Base-by-base conservation (phyloP, 2,888 invertebrate genomes). In the Slavum lentiscoides region DNA sequence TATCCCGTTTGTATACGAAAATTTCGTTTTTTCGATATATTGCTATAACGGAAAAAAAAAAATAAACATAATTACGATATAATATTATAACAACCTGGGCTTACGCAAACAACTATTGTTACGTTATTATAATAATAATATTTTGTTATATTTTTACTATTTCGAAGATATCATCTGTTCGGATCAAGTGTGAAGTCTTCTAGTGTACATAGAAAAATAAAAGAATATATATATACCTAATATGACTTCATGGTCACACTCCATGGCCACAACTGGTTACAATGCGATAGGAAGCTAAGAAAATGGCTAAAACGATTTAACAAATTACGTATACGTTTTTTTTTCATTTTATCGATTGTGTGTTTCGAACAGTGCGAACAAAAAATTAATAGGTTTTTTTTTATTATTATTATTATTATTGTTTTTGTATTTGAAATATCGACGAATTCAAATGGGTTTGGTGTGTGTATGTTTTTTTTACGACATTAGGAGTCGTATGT, bases 181-280 rank as follows among this genome's bases (percentile, higher is more conserved):
- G 30, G 13, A 49, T 62, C 9, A 37, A 62, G 7, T 62, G n/a
- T 9, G 53, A 30, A 30, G 15, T 74, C 53, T 53, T 43, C 39
- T 62, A 23, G 23, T 68, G n/a, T 62, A 30, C 8, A 74, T 30
- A 30, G n/a, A 58, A 30, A 9, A 4, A 73, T 49, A 30, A 30
- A 30, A 30, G 1, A 30, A 2, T 2, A 2, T 30, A 30, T 30
- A 30, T 4, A 4, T 30, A 30, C 4, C 1, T 13, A 23, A 70
- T 37, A 30, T 30, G 0, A 74, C n/a, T 62, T 74, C 74, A 74
- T 74, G 74, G 62, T 74, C 53, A 62, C 53, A 37, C n/a, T n/a
- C 8, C 49, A 49, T 43, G 43, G 64, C 15, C 37, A 64, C 9
- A 74, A 74, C 30, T 73, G 19, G 49, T 73, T 37, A 64, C 53